Conservation (phyloP, 2,888 invertebrate genomes). For the Sturmia bella region DNA sequence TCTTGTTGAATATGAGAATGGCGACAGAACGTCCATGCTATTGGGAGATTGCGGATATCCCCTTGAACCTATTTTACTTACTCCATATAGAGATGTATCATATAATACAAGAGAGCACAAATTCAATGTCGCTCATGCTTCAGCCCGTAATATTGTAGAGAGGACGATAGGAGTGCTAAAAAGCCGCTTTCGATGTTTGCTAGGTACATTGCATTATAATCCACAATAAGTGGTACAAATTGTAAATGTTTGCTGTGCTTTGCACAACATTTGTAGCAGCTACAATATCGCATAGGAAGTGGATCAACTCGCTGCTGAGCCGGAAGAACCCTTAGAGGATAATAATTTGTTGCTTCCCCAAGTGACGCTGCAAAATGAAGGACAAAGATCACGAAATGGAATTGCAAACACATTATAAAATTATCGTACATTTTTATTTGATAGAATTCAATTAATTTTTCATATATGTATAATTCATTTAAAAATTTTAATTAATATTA, state of each 20-base stretch:
- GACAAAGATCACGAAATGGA: conserved; percentile 6
- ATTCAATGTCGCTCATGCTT: conserved; percentile 41
- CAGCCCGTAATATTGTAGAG: conserved; percentile 53
- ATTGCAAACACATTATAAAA: neutral
- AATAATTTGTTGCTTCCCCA: neutral
- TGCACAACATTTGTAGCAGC: too few relatives aligned
- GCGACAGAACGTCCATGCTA: conserved; percentile 27
- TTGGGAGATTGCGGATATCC: conserved; percentile 47
- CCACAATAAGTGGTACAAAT: conserved; percentile 24
- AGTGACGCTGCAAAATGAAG: conserved; percentile 1
- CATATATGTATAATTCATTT: too few relatives aligned
- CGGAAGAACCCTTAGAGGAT: neutral
- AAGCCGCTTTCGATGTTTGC: conserved; percentile 48
- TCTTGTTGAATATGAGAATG: too few relatives aligned
- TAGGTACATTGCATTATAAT: conserved; percentile 8
- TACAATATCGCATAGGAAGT: too few relatives aligned
- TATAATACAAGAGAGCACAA: conserved; percentile 4
- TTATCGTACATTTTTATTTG: neutral
- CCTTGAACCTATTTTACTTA: conserved; percentile 47
- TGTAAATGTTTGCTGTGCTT: conserved; percentile 25
- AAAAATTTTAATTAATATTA: too few relatives aligned
- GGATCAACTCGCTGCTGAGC: neutral
- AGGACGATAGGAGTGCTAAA: conserved; percentile 47
- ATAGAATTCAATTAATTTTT: conserved; percentile 4
- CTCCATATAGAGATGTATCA: conserved; percentile 35